Evolutionary conservation across 2,113 vertebrate genomes (phyloP), one percentile per base, ranked within the genome.

Genomic region (Morone chrysops): DNA sequence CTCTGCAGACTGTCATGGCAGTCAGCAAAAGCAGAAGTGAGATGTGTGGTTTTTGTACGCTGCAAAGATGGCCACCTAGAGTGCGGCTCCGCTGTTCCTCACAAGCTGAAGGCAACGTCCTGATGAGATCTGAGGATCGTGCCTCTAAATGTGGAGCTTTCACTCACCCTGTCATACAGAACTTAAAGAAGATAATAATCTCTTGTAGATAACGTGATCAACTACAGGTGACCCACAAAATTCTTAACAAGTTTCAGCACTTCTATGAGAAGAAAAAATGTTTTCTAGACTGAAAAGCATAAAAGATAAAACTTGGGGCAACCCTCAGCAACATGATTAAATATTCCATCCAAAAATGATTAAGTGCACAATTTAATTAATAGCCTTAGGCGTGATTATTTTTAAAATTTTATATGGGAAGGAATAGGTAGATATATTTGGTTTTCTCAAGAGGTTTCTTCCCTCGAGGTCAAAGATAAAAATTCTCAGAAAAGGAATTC

Each of bases 11-110:
- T 59, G 90, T 92, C 93, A 90, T 78, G 78, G 77, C 82, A 78
- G 89, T 89, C 89, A 81, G 89, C 80, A 78, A 88, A 93, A 93
- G 92, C 89, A 94, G 92, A 95, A 94, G 87, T 80, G 89, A 93
- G 86, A 92, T 83, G 86, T 87, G 71, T 72, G 83, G 80, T 81
- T 90, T 31, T 87, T 79, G 66, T 59, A 81, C 62, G 8, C 77
- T 69, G 79, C 62, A 82, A 81, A 91, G 84, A 92, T 87, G 83
- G 85, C 80, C 73, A 79, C 89, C 88, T 69, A 68, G 38, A 90
- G 54, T 14, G 73, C 25, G 9, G 61, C 61, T 80, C 54, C 8
- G 73, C 75, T 50, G 70, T 66, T 87, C 90, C 31, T 85, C 41
- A 62, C n/a, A 20, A 38, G 70, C 71, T 36, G 71, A 81, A 80